phyloP scores from a whole-genome alignment of 2,888 invertebrate genomes.

The Thysanoteuthis rhombus region DNA sequence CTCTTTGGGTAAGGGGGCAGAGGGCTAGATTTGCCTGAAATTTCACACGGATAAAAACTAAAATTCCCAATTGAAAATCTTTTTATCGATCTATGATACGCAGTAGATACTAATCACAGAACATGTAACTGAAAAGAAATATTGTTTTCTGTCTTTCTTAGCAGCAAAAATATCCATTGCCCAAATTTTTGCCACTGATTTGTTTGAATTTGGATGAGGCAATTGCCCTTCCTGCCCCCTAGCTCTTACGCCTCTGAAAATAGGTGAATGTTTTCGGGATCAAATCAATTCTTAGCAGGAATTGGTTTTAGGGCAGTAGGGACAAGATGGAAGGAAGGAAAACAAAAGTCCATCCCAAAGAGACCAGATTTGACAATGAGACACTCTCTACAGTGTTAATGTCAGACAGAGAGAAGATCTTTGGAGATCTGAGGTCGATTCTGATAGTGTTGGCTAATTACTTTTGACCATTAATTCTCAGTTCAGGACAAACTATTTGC shows the following conservation, averaged over 20 bases:
- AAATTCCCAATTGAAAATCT: too few species aligned
- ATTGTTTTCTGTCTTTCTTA: too few species aligned
- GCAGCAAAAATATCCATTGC: too few species aligned
- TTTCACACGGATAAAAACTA: too few species aligned
- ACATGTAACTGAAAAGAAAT: too few species aligned
- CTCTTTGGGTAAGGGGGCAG: too few species aligned
- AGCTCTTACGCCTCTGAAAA: not conserved
- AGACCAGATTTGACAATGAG: not conserved
- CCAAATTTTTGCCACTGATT: too few species aligned
- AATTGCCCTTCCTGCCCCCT: too few species aligned
- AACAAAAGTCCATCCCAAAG: not conserved
- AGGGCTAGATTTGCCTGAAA: too few species aligned
- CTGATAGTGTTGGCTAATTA: not conserved
- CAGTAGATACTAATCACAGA: too few species aligned
- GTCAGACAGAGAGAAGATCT: not conserved
- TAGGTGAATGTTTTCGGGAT: not conserved
- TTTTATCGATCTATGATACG: too few species aligned
- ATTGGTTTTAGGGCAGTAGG: not conserved
- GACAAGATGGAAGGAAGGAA: not conserved
- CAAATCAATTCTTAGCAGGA: not conserved
- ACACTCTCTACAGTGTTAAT: not conserved
- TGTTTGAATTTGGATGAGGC: too few species aligned
- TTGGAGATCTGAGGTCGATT: not conserved
- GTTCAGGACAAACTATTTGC: not conserved
- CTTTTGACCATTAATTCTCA: slow-evolving; percentile 12